Evolutionary conservation across 2,113 vertebrate genomes (phyloP).

Genomic region (Microcebus lehilahytsara): DNA sequence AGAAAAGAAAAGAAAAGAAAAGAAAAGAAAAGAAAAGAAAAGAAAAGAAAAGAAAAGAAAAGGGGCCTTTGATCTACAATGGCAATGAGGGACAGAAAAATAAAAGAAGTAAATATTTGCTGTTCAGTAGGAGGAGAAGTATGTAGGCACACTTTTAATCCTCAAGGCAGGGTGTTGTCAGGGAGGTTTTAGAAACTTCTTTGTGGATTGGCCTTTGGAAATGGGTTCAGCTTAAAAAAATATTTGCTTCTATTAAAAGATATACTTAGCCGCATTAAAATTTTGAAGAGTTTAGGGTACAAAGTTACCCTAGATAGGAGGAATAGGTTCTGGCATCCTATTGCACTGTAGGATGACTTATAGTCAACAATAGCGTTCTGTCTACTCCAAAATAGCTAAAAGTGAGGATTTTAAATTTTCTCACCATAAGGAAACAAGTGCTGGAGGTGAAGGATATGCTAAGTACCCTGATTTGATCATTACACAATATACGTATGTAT

Average conservation of each 20-base stretch:
- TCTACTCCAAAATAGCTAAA: neutral
- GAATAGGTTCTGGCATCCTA: neutral
- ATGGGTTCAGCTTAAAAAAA: neutral
- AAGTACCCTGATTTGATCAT: too few relatives aligned
- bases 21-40: too few relatives aligned
- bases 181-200: neutral
- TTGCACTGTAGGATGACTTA: neutral
- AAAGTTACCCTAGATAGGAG: neutral
- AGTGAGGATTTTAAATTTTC: neutral
- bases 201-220: neutral
- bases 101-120: neutral
- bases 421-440: too few relatives aligned
- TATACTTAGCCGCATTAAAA: neutral
- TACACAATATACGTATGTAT: too few relatives aligned
- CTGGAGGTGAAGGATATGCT: too few relatives aligned
- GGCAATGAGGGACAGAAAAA: neutral
- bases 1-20: too few relatives aligned
- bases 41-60: too few relatives aligned
- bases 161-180: neutral
- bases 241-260: neutral
- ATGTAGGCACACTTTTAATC: neutral
- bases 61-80: neutral
- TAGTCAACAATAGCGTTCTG: neutral
- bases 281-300: neutral
- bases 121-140: neutral